phyloP scores from a whole-genome alignment of 2,113 vertebrate genomes.

The Podiceps cristatus region DNA sequence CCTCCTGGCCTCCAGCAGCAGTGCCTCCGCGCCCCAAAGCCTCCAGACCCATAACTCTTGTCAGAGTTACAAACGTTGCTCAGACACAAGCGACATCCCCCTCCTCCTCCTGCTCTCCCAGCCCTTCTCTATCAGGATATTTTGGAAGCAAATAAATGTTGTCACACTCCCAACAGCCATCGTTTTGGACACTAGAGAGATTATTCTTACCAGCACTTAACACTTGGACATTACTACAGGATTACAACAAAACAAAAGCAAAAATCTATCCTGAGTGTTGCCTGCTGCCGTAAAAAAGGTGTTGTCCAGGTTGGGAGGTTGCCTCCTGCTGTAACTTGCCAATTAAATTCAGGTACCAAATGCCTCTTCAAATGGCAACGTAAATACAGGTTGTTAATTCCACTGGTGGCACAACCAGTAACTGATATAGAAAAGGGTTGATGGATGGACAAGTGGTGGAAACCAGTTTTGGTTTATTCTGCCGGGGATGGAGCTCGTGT shows the following conservation, averaged over 20 bases:
- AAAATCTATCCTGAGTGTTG: background rate
- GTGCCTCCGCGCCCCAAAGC: background rate
- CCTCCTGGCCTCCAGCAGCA: background rate
- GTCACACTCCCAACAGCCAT: rapidly evolving
- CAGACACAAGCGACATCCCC: background rate
- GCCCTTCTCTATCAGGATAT: background rate
- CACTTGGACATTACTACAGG: background rate
- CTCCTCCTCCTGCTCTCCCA: background rate
- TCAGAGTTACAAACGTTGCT: background rate
- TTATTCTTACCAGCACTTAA: background rate
- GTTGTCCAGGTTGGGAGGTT: background rate
- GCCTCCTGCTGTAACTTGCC: background rate
- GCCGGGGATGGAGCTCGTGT: background rate
- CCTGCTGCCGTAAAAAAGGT: background rate
- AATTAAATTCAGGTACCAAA: background rate
- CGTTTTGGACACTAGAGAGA: background rate
- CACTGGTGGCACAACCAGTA: background rate
- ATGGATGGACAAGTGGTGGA: background rate
- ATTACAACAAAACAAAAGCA: background rate
- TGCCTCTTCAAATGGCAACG: background rate
- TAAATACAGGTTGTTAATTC: background rate
- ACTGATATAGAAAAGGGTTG: background rate
- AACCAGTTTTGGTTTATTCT: background rate
- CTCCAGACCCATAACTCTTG: background rate
- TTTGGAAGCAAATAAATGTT: background rate